Evolutionary conservation across 2,888 invertebrate species (phyloP), one percentile per base, ranked within the genome.

Genomic region (Frankliniella intonsa): DNA sequence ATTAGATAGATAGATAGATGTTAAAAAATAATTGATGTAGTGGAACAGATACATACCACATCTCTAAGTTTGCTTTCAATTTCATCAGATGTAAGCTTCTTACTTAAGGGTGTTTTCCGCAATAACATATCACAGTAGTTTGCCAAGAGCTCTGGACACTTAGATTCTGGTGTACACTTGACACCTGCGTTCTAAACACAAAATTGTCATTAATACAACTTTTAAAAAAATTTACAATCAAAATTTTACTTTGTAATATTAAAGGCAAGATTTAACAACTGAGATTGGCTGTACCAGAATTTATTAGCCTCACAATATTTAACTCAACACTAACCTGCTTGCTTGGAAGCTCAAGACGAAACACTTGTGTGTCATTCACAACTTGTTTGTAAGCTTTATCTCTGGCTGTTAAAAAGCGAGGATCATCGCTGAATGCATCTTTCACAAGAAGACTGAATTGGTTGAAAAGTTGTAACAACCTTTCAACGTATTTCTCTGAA

Each of bases 101-200:
- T 98, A 89, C 98, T 98, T 84, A 99, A 90, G 50, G 97, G 97
- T 82, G 98, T 99, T 87, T 97, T 96, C 85, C 99, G 91, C 86
- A 99, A 90, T 86, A 99, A 90, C 96, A 99, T 97, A 93, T 99
- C 99, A 92, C 99, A 99, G 91, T 98, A 99, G 89, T 99, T 99
- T 82, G 99, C 99, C 86, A 99, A 91, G 83, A 99, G 91, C 89
- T 99, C 99, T 0, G 99, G 99, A 88, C 99, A 99, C 88, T 98
- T 97, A 84, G 98, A 99, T 88, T 99, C 99, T 7, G 98, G 97
- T 83, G 88, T 88, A 51, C 88, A 88, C 83, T 89, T 89, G 25
- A 86, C 84, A 25, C 86, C 86, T 55, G 85, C 85, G 82, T 84
- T 84, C 86, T 86, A 82, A 80, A 84, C 85, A 65, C 49, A 83